Evolutionary conservation across 2,113 vertebrate genomes (phyloP).

Genomic region (Stictonetta naevosa): DNA sequence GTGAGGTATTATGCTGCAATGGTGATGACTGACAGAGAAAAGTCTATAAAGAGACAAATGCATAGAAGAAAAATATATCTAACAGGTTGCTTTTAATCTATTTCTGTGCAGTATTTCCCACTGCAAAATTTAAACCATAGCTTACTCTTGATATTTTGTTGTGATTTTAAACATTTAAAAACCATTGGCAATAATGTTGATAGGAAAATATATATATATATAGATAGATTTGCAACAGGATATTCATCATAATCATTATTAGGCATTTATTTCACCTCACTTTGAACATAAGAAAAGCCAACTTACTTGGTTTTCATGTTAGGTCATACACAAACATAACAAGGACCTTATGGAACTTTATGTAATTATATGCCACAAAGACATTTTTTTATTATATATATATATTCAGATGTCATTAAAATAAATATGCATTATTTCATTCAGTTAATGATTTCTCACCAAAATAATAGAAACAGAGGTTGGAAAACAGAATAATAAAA

Average conservation of each 20-base stretch:
- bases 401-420: background rate
- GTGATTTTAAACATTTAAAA: background rate
- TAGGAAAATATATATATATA: no score
- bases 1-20: background rate
- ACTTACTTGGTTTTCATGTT: background rate
- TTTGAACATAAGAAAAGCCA: background rate
- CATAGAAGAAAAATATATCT: background rate
- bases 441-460: background rate
- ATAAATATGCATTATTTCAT: background rate
- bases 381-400: background rate
- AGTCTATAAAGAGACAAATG: background rate
- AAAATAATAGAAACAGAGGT: background rate
- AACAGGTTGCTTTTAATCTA: background rate
- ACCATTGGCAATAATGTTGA: background rate
- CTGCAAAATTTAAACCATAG: background rate
- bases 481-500: background rate
- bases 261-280: background rate
- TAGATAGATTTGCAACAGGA: background rate
- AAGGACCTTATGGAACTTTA: background rate
- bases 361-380: background rate
- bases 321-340: background rate
- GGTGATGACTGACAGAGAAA: background rate
- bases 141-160: background rate
- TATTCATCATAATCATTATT: background rate
- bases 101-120: background rate